Evolutionary conservation across 2,888 invertebrate genomes (phyloP).

Genomic region (Mayetiola destructor): DNA sequence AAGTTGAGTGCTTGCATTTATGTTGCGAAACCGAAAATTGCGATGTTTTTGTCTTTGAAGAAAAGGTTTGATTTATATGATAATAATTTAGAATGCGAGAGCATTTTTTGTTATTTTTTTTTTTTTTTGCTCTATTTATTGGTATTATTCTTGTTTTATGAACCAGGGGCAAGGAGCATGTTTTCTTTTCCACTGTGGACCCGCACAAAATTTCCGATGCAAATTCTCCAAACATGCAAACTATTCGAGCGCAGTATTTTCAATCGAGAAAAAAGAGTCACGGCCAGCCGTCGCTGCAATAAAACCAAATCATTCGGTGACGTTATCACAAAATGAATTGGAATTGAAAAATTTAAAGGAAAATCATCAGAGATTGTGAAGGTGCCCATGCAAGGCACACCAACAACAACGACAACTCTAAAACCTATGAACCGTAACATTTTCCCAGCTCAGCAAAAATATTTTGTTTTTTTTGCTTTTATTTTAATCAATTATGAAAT

Average conservation of each 20-base stretch:
- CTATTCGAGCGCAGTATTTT: constrained; percentile 74
- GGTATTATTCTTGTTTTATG: not conserved
- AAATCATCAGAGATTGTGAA: not conserved
- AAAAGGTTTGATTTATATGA: constrained; percentile 47
- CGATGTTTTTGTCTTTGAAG: constrained; percentile 85
- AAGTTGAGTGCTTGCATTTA: constrained; percentile 67
- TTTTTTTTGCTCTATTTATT: not conserved
- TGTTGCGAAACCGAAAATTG: constrained; percentile 79
- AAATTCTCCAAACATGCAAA: constrained; percentile 79
- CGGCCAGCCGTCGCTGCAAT: constrained; percentile 7
- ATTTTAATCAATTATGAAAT: not conserved
- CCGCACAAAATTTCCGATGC: constrained; percentile 80
- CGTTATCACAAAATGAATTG: constrained; percentile 32
- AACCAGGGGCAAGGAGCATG: constrained; percentile 67
- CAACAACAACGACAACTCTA: constrained; percentile 14
- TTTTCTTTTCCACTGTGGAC: constrained; percentile 82
- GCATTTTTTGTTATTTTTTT: not conserved
- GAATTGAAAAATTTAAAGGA: constrained; percentile 36
- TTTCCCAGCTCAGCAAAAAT: too few relatives aligned
- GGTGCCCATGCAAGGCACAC: constrained; percentile 39
- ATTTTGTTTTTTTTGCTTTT: not conserved
- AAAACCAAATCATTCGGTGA: constrained; percentile 18
- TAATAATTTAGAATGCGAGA: not conserved
- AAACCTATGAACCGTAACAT: constrained; percentile 5
- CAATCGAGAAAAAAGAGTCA: constrained; percentile 38